phyloP scores from a whole-genome alignment of 2,113 vertebrate genomes.

The Ceratotherium simum region DNA sequence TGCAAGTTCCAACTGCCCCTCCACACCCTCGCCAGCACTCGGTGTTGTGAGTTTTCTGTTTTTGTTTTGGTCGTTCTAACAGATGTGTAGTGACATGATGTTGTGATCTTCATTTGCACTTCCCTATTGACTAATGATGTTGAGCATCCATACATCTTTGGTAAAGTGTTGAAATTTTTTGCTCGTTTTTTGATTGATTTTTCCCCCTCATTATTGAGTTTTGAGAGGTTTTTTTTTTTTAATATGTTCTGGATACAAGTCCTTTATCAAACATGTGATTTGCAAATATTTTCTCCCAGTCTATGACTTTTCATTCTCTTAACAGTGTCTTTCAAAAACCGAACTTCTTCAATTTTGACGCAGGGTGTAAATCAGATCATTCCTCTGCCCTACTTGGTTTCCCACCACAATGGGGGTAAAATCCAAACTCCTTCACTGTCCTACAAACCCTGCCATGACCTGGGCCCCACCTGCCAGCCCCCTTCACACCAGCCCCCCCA shows the following conservation, averaged over 20 bases:
- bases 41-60: accelerated
- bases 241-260: background rate
- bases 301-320: background rate
- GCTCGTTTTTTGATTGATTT: background rate
- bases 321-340: background rate
- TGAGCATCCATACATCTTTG: background rate
- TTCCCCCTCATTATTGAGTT: too few species aligned
- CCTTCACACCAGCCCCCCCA: too few species aligned
- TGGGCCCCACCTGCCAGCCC: background rate
- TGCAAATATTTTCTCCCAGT: background rate
- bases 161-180: background rate
- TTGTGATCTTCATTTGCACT: too few species aligned
- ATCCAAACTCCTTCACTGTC: background rate
- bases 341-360: background rate
- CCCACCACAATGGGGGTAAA: background rate
- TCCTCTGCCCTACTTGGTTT: background rate
- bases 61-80: background rate
- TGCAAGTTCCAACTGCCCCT: accelerated
- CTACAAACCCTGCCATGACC: background rate
- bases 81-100: accelerated
- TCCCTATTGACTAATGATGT: background rate
- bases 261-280: background rate
- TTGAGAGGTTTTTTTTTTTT: background rate
- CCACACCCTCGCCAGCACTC: accelerated
- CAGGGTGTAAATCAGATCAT: background rate